Evolutionary conservation across 1,140 invertebrate species (phyloP).

Genomic region (Halesus radiatus): DNA sequence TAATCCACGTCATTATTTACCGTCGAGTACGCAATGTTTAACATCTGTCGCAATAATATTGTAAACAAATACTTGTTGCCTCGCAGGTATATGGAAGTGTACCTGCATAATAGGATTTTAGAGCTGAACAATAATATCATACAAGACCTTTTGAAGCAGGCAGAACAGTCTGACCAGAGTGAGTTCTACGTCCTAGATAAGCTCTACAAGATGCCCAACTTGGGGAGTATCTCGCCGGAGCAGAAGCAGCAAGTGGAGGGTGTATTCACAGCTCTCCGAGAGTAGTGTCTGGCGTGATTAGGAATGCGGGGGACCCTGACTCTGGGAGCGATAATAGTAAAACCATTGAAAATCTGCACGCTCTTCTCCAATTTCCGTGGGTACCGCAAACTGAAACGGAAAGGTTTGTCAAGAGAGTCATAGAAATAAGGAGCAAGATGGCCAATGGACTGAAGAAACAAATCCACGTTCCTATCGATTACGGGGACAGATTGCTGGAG

Average conservation of each 20-base stretch:
- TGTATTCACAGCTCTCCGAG: constrained; percentile 33
- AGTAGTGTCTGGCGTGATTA: constrained; percentile 22
- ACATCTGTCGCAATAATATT: too few species aligned
- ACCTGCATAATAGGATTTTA: constrained; percentile 43
- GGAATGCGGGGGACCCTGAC: background rate
- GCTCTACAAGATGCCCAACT: constrained; percentile 19
- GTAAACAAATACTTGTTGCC: too few species aligned
- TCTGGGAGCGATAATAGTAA: constrained; percentile 4
- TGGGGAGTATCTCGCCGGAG: constrained; percentile 2
- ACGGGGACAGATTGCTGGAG: constrained; percentile 30
- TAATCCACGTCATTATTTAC: too few species aligned
- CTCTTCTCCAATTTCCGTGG: constrained; percentile 22
- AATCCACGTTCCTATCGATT: constrained; percentile 20
- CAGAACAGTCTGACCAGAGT: constrained; percentile 10
- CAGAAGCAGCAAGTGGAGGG: constrained; percentile 38
- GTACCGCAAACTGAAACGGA: constrained; percentile 30
- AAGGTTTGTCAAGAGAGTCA: constrained; percentile 14
- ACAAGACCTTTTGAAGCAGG: constrained; percentile 34
- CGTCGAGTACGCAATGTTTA: too few species aligned
- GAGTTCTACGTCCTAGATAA: constrained; percentile 47
- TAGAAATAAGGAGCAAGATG: constrained; percentile 32
- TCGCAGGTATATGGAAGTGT: too few species aligned
- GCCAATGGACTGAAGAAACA: constrained; percentile 30
- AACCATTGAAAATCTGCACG: constrained; percentile 35
- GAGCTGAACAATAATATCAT: constrained; percentile 48